Evolutionary conservation across 2,888 invertebrate species (phyloP).

Genomic region (Athrips mouffetella): DNA sequence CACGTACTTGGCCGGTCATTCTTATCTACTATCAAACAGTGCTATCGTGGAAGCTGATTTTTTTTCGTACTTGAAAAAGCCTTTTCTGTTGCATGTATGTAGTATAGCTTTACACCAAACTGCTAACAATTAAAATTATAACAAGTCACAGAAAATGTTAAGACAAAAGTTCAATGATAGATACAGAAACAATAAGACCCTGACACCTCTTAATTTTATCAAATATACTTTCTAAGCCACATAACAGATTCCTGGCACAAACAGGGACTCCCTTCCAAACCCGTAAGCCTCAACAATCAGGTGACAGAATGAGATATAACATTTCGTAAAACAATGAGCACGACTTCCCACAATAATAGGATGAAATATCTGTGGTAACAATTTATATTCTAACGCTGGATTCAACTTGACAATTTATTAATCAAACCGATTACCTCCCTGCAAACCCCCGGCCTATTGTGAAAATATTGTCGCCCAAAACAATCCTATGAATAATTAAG

Average conservation of each 20-base stretch:
- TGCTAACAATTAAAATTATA: not conserved
- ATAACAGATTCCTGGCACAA: conserved; percentile 29
- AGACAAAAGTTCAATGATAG: no score
- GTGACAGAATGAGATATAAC: conserved; percentile 75
- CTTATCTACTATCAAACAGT: no score
- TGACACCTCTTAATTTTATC: not conserved
- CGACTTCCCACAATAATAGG: conserved; percentile 66
- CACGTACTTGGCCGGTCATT: no score
- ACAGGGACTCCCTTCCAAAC: conserved; percentile 45
- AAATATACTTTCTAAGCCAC: not conserved
- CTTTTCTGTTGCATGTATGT: no score
- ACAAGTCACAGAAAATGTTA: not conserved
- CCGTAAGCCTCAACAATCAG: conserved; percentile 65
- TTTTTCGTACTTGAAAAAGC: no score
- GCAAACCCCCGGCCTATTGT: conserved; percentile 70
- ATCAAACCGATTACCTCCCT: conserved; percentile 77
- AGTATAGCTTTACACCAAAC: no score
- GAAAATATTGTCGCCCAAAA: conserved; percentile 75
- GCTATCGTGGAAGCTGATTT: no score
- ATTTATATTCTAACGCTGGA: conserved; percentile 76
- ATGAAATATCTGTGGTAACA: conserved; percentile 77
- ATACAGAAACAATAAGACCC: not conserved
- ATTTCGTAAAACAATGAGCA: conserved; percentile 75
- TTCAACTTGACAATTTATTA: conserved; percentile 79
- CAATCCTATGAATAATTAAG: conserved; percentile 78